Percentiles rank a stretch among this genome's conserved stretches.
These are phyloP conservation scores for Addax nasomaculatus DNA, from an alignment of 2,113 vertebrate species.

Conservation along the genomic window DNA sequence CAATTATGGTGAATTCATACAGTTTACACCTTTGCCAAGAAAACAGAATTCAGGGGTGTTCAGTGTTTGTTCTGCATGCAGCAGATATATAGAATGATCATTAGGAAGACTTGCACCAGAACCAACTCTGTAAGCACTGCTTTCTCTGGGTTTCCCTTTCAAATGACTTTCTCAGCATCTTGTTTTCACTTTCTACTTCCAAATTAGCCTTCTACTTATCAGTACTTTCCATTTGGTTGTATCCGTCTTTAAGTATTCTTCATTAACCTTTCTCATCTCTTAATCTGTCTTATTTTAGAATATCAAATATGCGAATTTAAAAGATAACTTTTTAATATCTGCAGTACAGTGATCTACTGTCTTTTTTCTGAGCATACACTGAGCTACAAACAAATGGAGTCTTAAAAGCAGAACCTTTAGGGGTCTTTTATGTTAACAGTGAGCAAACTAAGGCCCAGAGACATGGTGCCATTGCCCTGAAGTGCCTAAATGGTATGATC, in stretches of 20 bases:
- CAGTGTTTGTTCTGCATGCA: background rate
- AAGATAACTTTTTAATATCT: background rate
- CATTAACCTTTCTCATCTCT: background rate
- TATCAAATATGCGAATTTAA: background rate
- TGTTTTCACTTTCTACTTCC: background rate
- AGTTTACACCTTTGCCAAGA: background rate
- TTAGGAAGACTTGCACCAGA: background rate
- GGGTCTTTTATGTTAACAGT: background rate
- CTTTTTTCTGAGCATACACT: background rate
- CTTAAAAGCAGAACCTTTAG: background rate
- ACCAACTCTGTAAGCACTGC: background rate
- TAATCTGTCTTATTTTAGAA: background rate
- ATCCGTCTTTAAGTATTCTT: background rate
- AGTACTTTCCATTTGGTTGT: background rate
- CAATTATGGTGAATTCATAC: background rate
- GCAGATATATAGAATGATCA: background rate
- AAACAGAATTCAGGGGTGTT: background rate
- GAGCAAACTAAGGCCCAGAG: background rate
- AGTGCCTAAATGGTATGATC: background rate
- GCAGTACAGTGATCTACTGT: background rate
- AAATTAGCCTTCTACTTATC: background rate
- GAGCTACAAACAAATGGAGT: background rate
- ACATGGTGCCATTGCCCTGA: background rate
- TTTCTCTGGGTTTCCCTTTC: background rate
- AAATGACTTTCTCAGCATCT: background rate